These are phyloP conservation scores for Diplolepis rosae DNA, from an alignment of 2,888 invertebrate species.

Conservation along the genomic window DNA sequence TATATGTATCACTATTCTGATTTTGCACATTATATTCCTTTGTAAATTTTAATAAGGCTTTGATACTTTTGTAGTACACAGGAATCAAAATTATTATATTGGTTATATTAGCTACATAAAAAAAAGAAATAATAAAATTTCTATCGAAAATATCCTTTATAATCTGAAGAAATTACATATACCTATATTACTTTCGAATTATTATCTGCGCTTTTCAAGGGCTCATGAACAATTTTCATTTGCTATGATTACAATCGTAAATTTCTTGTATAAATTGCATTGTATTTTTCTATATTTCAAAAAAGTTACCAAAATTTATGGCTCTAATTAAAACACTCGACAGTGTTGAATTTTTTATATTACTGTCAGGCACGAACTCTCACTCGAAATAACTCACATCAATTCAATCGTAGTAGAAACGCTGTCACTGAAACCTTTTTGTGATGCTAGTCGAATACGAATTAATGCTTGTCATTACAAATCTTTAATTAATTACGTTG, in stretches of 20 bases:
- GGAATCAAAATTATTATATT: neutral
- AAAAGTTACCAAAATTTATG: neutral
- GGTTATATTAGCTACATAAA: neutral
- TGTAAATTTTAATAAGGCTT: neutral
- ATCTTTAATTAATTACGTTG: neutral
- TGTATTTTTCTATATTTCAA: neutral
- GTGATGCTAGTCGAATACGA: neutral
- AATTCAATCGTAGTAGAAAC: neutral
- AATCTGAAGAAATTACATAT: too few relatives aligned
- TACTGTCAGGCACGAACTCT: neutral
- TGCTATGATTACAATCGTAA: too few relatives aligned
- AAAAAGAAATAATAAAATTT: too few relatives aligned
- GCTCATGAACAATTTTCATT: too few relatives aligned
- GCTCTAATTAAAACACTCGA: neutral
- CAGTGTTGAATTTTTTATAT: neutral
- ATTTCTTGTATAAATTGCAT: neutral
- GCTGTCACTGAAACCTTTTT: neutral
- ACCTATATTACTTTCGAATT: too few relatives aligned
- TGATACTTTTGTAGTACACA: neutral
- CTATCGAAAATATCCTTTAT: too few relatives aligned
- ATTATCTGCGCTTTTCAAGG: too few relatives aligned
- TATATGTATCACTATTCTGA: neutral
- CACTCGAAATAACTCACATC: slow-evolving; percentile 12
- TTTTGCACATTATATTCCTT: neutral
- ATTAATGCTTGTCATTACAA: neutral